Evolutionary conservation across 2,888 invertebrate species (phyloP).

Genomic region (Hydrotaea cyrtoneurina): DNA sequence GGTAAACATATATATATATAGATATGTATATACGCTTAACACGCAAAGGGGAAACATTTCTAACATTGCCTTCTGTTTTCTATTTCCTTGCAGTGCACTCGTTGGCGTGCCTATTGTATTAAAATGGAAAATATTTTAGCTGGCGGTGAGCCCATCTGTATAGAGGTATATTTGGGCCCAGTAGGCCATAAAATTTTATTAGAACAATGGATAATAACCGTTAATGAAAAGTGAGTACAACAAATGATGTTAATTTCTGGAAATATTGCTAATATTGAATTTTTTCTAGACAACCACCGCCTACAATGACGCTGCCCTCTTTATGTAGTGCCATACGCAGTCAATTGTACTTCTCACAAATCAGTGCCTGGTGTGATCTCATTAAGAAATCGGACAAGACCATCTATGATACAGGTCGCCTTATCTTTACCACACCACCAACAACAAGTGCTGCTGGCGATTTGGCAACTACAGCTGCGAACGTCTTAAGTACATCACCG

Average conservation of each 20-base stretch:
- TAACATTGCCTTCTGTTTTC: too few relatives aligned
- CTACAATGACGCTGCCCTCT: conserved; percentile 85
- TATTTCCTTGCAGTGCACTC: conserved; percentile 77
- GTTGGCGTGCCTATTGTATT: conserved; percentile 80
- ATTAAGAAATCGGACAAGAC: conserved; percentile 79
- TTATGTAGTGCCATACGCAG: conserved; percentile 96
- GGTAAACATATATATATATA: conserved; percentile 71
- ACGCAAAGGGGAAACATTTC: too few relatives aligned
- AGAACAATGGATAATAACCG: conserved; percentile 80
- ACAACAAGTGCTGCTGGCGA: conserved; percentile 75
- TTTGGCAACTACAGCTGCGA: conserved; percentile 69
- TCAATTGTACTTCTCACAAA: conserved; percentile 97
- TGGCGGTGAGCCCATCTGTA: conserved; percentile 79
- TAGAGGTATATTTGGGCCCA: conserved; percentile 81
- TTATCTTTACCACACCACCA: conserved; percentile 75
- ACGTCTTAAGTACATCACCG: conserved; percentile 54
- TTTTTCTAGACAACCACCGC: conserved; percentile 82
- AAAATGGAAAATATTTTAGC: conserved; percentile 79
- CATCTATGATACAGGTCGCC: conserved; percentile 80
- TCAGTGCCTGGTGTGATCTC: conserved; percentile 91
- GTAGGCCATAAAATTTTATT: conserved; percentile 79
- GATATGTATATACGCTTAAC: too few relatives aligned
- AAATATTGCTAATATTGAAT: neutral
- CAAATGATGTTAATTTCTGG: neutral
- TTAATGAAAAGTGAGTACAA: conserved; percentile 78